Conservation (phyloP, 2,888 invertebrate species). For the Trachelus iudaicus region DNA sequence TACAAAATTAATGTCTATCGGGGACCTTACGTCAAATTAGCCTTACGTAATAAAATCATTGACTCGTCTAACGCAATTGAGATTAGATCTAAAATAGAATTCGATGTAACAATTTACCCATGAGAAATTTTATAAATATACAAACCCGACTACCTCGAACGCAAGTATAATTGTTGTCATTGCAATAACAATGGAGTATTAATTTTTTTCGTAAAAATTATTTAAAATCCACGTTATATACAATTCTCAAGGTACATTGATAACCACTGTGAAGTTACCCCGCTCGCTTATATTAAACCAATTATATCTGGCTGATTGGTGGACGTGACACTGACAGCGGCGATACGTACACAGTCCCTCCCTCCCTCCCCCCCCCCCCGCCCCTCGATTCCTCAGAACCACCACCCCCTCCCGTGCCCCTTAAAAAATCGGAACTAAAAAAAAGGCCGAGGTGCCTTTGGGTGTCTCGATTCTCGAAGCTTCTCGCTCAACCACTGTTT, state of each 20-base stretch:
- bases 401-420: constrained; percentile 3
- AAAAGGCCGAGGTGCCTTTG: background rate
- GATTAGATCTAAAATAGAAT: background rate
- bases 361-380: background rate
- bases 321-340: constrained; percentile 31
- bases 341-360: constrained; percentile 22
- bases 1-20: background rate
- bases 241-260: background rate
- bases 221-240: background rate
- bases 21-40: background rate
- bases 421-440: constrained; percentile 19
- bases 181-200: background rate
- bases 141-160: background rate
- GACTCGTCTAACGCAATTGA: background rate
- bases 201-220: background rate
- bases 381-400: constrained; percentile 3
- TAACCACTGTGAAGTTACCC: constrained; percentile 16
- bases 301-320: constrained; percentile 30
- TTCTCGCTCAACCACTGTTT: constrained; percentile 5
- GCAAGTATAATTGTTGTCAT: background rate
- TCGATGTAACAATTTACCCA: background rate
- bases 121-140: background rate
- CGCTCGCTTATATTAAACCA: constrained; percentile 27
- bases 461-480: constrained; percentile 1
- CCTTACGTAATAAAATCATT: background rate